A percentile compares a stretch with the other conserved stretches of the same genome.
These are phyloP conservation scores for Drosophila stalkeri DNA, from an alignment of 2,888 invertebrate species.

Conservation along the genomic window DNA sequence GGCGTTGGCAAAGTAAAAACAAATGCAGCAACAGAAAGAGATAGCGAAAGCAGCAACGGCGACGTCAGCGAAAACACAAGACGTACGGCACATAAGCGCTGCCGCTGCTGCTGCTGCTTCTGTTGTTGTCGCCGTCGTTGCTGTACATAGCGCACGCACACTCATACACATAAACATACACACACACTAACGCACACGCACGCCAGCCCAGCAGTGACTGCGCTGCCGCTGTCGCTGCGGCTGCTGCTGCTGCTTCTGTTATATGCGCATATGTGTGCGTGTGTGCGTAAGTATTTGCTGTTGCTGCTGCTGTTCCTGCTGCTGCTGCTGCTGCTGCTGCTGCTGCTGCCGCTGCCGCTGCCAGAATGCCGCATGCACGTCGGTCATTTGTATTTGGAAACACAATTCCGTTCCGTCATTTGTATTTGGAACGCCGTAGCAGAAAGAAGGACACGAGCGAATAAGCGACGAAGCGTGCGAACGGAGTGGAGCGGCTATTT, in stretches of 20 bases:
- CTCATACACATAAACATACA: constrained; percentile 24
- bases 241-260: constrained; percentile 36
- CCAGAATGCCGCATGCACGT: constrained; percentile 70
- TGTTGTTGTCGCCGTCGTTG: constrained; percentile 22
- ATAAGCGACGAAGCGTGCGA: constrained; percentile 75
- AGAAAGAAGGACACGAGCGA: constrained; percentile 82
- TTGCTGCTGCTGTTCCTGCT: constrained; percentile 24
- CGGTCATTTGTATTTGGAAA: constrained; percentile 84
- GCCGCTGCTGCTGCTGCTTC: constrained; percentile 9
- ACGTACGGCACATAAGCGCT: constrained; percentile 56
- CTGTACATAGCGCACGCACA: constrained; percentile 54
- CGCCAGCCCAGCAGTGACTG: constrained; percentile 39
- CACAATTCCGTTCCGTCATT: constrained; percentile 78
- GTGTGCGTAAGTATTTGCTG: constrained; percentile 23
- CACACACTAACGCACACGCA: constrained; percentile 17
- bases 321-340: constrained; percentile 22
- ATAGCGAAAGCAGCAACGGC: constrained; percentile 49
- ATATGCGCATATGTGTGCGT: constrained; percentile 24
- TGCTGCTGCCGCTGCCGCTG: constrained; percentile 34
- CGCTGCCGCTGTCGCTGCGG: constrained; percentile 38
- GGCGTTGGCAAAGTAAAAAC: constrained; percentile 64
- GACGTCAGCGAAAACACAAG: constrained; percentile 51
- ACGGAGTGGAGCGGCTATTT: constrained; percentile 82
- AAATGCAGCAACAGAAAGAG: constrained; percentile 75
- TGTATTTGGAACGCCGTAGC: constrained; percentile 84